Evolutionary conservation across 2,888 invertebrate genomes (phyloP).

Genomic region (Prenolepis imparis): DNA sequence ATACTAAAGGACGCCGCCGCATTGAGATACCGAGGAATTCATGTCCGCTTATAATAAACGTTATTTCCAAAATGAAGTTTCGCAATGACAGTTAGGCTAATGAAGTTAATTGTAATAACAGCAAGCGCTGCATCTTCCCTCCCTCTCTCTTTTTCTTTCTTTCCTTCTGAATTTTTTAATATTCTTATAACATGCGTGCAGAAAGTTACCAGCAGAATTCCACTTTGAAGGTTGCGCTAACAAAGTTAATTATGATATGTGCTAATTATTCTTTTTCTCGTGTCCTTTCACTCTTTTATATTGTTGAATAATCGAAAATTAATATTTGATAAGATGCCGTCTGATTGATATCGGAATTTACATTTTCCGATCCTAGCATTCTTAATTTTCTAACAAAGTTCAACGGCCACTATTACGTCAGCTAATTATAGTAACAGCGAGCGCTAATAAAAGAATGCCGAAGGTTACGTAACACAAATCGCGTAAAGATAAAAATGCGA

Average conservation of each 20-base stretch:
- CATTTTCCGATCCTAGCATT: neutral
- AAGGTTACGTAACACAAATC: constrained; percentile 28
- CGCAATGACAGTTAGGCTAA: constrained; percentile 21
- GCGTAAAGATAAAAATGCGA: constrained; percentile 22
- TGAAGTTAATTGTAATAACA: constrained; percentile 46
- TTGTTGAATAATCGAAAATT: neutral
- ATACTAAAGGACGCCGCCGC: constrained; percentile 41
- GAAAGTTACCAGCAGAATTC: constrained; percentile 13
- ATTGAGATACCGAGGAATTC: constrained; percentile 47
- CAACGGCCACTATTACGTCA: neutral
- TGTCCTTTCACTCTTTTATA: neutral
- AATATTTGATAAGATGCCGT: neutral
- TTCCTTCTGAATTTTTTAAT: neutral
- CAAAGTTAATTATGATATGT: neutral
- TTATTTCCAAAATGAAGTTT: constrained; percentile 46
- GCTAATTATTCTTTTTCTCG: neutral
- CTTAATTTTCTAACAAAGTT: neutral
- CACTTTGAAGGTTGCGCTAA: neutral
- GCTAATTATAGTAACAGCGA: neutral
- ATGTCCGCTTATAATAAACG: constrained; percentile 34
- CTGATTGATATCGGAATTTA: neutral
- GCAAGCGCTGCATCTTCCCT: no score
- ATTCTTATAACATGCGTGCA: neutral
- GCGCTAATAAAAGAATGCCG: constrained; percentile 30
- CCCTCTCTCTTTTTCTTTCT: neutral